Percentiles rank a stretch among this genome's conserved stretches.
These are phyloP conservation scores for human DNA, from an alignment of 2,113 vertebrate species.

Conservation along the genomic window DNA sequence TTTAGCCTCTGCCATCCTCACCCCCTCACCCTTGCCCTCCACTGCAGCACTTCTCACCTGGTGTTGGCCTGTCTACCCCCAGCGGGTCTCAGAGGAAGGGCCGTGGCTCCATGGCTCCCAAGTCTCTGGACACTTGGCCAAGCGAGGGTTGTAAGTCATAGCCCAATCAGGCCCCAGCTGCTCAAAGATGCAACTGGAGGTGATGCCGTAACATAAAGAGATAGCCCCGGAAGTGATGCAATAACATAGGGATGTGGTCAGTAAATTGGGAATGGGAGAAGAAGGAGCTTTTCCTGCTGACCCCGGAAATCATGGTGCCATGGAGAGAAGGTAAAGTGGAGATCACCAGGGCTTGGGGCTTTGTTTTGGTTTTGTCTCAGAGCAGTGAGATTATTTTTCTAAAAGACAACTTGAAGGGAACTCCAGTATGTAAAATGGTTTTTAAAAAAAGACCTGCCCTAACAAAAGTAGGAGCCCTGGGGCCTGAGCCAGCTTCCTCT, in stretches of 20 bases:
- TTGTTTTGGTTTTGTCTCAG: background rate
- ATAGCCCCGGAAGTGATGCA: background rate
- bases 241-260: background rate
- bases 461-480: background rate
- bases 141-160: background rate
- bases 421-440: background rate
- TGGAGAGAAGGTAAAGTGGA: background rate
- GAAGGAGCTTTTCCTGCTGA: background rate
- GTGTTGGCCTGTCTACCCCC: background rate
- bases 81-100: background rate
- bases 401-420: background rate
- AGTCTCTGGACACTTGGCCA: background rate
- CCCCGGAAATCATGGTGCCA: background rate
- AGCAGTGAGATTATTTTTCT: background rate
- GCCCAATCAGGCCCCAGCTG: background rate
- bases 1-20: background rate
- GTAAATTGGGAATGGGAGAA: background rate
- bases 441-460: background rate
- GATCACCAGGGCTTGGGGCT: background rate
- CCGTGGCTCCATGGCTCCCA: background rate
- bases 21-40: rapidly evolving
- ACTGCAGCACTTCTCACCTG: rapidly evolving
- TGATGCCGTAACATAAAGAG: background rate
- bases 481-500: background rate
- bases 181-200: background rate